Evolutionary conservation across 2,888 invertebrate genomes (phyloP), one percentile per base, ranked within the genome.

Genomic region (Sinelater perroti): DNA sequence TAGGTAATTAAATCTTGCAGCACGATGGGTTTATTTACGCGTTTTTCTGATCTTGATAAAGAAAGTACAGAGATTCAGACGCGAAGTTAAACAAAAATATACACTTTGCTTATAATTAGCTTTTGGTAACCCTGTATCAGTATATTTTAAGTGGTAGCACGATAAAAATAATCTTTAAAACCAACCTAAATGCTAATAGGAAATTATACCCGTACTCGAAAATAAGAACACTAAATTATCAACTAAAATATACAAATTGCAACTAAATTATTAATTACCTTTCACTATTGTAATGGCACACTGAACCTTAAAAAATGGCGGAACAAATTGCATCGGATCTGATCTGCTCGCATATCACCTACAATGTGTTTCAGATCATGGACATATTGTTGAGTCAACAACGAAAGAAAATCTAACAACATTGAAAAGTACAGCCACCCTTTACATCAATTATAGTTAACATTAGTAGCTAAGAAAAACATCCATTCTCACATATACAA

Each of bases 51-150:
- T 24, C 30, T 35, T 35, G 33, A 40, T 47, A 17, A 47, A 47
- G 14, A 53, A 52, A 51, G 38, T 44, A 56, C 56, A 44, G 36
- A 30, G 28, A 17, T 10, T 28, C 30, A 33, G 44, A n/a, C 21
- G 36, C 10, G 8, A 6, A 17, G 31, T 24, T 35, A 42, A 35
- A 49, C 44, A 52, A 57, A 42, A 40, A 57, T 31, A 21, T 45
- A 51, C 26, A 21, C 35, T 44, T 46, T 11, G 44, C 49, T 54
- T 68, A 70, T 66, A 71, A 66, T 64, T 66, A 64, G 62, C 62
- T 69, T n/a, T n/a, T 71, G 71, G 71, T 71, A 73, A 76, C 75
- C 76, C 75, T 75, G 76, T 75, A n/a, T 67, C 70, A 64, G 58
- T 63, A 64, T 47, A 50, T 24, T n/a, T 20, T 42, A 33, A 33